Conservation (phyloP, 2,888 invertebrate species). For the Ophion obscuratus region DNA sequence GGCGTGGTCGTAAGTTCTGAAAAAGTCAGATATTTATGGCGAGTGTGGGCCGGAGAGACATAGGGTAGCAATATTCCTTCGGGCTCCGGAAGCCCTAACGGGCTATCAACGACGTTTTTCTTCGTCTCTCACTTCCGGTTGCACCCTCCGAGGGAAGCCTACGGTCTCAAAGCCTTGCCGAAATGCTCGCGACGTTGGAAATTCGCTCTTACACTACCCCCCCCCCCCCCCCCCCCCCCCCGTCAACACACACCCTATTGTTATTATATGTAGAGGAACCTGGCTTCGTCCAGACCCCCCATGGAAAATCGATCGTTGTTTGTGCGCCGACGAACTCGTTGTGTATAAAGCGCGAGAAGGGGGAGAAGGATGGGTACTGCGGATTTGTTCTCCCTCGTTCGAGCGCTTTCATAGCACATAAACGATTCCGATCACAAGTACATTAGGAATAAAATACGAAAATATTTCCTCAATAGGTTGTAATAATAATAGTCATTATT, state of each 20-base stretch:
- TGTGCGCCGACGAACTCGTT: slow-evolving; percentile 60
- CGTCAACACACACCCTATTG: slow-evolving; percentile 19
- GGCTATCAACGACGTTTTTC: slow-evolving; percentile 54
- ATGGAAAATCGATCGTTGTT: slow-evolving; percentile 66
- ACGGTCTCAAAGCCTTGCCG: slow-evolving; percentile 51
- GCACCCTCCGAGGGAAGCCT: slow-evolving; percentile 39
- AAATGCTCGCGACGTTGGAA: slow-evolving; percentile 45
- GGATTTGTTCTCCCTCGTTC: slow-evolving; percentile 52
- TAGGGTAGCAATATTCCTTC: slow-evolving; percentile 21
- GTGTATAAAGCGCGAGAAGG: slow-evolving; percentile 16
- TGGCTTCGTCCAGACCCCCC: slow-evolving; percentile 45
- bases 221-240: background rate
- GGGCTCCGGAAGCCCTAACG: slow-evolving; percentile 47
- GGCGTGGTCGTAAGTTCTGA: background rate
- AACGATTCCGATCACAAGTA: slow-evolving; percentile 29
- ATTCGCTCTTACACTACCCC: slow-evolving; percentile 6
- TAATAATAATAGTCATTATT: background rate
- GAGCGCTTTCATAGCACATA: slow-evolving; percentile 24
- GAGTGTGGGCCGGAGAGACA: slow-evolving; percentile 3
- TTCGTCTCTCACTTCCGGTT: slow-evolving; percentile 56
- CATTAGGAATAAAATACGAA: slow-evolving; percentile 2
- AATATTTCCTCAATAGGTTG: background rate
- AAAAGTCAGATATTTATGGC: slow-evolving; percentile 7
- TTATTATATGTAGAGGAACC: slow-evolving; percentile 23
- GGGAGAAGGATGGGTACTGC: slow-evolving; percentile 21